Percentiles rank a stretch among this genome's conserved stretches.
Conservation (phyloP, 1,140 invertebrate species). For the Drosophila insularis region DNA sequence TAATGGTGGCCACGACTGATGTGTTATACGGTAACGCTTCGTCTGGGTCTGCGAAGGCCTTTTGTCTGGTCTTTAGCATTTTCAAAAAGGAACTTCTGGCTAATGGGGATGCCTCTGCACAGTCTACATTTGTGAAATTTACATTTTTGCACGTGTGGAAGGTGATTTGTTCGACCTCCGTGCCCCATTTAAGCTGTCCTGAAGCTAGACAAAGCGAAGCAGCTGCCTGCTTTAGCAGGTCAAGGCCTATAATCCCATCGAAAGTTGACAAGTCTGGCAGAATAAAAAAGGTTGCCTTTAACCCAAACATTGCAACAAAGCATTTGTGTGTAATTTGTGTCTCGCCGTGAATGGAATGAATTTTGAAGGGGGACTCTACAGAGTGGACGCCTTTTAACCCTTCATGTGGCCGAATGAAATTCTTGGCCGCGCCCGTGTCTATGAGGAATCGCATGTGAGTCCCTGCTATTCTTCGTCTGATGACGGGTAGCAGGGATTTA, state of each 20-base stretch:
- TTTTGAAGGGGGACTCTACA: too few relatives aligned
- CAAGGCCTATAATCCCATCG: constrained; percentile 24
- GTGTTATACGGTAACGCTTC: constrained; percentile 6
- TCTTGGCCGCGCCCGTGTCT: constrained; percentile 17
- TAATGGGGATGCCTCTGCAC: background rate
- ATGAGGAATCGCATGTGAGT: constrained; percentile 7
- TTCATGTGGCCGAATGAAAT: too few relatives aligned
- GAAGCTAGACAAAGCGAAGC: constrained; percentile 6
- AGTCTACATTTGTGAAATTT: constrained; percentile 3
- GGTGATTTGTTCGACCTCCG: constrained; percentile 7
- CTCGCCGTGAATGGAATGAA: too few relatives aligned
- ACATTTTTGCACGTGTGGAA: constrained; percentile 18
- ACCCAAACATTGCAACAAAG: constrained; percentile 9
- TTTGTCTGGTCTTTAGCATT: constrained; percentile 17
- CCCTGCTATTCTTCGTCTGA: too few relatives aligned
- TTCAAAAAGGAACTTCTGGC: background rate
- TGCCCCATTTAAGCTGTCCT: constrained; percentile 8
- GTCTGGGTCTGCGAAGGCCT: constrained; percentile 19
- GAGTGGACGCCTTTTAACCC: too few relatives aligned
- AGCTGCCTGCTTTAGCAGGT: constrained; percentile 18
- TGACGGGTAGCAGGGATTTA: too few relatives aligned
- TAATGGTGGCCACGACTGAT: constrained; percentile 17
- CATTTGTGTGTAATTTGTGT: too few relatives aligned
- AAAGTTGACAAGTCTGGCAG: constrained; percentile 21
- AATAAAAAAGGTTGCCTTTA: constrained; percentile 20